Conservation (phyloP, 2,113 vertebrate species). For the Elephas maximus region DNA sequence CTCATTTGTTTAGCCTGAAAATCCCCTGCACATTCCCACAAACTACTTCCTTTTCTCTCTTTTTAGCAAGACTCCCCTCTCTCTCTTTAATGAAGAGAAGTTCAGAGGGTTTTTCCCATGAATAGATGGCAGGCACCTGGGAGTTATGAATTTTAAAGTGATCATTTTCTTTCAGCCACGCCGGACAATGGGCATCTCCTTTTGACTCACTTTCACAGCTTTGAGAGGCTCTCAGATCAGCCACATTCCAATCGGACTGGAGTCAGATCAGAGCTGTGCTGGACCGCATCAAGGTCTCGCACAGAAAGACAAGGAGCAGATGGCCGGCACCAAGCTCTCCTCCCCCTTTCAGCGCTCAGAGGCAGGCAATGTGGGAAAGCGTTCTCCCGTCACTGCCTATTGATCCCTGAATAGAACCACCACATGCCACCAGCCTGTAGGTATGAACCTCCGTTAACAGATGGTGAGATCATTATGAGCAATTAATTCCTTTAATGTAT, state of each 20-base stretch:
- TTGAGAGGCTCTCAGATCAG: conserved; percentile 93
- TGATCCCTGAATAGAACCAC: conserved; percentile 95
- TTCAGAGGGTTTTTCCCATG: conserved; percentile 93
- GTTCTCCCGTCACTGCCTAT: conserved; percentile 90
- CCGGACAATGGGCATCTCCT: conserved; percentile 93
- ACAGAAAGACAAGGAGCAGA: conserved; percentile 99
- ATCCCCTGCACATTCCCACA: conserved; percentile 94
- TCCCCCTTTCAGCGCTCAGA: conserved; percentile 95
- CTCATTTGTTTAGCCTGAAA: conserved; percentile 94
- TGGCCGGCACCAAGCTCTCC: conserved; percentile 95
- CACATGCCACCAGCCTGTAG: conserved; percentile 96
- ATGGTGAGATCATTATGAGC: conserved; percentile 99
- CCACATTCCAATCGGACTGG: conserved; percentile 94
- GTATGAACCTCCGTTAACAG: conserved; percentile 97
- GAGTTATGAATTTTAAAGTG: conserved; percentile 96
- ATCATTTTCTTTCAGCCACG: conserved; percentile 92
- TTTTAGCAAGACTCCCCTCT: conserved; percentile 89
- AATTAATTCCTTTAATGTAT: conserved; percentile 99
- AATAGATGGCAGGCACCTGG: conserved; percentile 93
- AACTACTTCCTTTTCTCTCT: conserved; percentile 93
- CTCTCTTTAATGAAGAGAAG: conserved; percentile 93
- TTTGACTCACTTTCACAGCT: conserved; percentile 95
- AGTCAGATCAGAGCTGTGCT: conserved; percentile 96
- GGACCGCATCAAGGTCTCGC: conserved; percentile 93
- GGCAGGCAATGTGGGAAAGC: conserved; percentile 93